phyloP scores from a whole-genome alignment of 2,888 invertebrate species.

The Dione juno region DNA sequence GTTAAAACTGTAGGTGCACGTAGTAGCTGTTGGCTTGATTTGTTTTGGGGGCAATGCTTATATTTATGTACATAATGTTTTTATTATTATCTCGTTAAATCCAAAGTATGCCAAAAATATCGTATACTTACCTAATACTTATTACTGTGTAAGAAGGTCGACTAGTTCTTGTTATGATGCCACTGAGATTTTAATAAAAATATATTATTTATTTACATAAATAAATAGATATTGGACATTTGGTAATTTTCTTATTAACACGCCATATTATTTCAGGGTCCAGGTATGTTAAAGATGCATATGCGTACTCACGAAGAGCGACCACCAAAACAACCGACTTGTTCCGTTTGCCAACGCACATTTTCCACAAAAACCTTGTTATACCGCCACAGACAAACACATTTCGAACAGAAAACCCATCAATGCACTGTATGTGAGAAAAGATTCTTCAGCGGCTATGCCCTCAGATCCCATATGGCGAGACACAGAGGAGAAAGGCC shows the following conservation, averaged over 20 bases:
- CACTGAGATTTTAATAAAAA: no score
- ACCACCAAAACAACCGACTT: slow-evolving; percentile 83
- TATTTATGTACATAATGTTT: no score
- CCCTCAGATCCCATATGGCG: slow-evolving; percentile 79
- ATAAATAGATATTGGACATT: no score
- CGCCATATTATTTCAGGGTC: slow-evolving; percentile 67
- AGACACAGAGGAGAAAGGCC: slow-evolving; percentile 80
- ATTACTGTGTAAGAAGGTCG: no score
- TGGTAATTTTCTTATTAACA: neutral
- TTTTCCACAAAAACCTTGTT: slow-evolving; percentile 85
- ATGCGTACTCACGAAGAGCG: slow-evolving; percentile 86
- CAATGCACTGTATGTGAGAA: slow-evolving; percentile 79
- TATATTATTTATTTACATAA: no score
- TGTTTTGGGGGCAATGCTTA: no score
- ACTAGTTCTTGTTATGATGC: no score
- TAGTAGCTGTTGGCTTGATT: no score
- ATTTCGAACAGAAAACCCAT: slow-evolving; percentile 83
- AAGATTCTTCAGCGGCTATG: slow-evolving; percentile 78
- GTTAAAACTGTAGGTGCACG: no score
- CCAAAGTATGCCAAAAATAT: no score
- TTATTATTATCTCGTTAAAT: no score
- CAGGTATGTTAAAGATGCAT: slow-evolving; percentile 86
- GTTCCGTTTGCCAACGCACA: slow-evolving; percentile 84
- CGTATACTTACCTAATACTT: no score
- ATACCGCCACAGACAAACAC: slow-evolving; percentile 85